phyloP scores from a whole-genome alignment of 2,113 vertebrate genomes.

The Pomatorhinus ruficollis region DNA sequence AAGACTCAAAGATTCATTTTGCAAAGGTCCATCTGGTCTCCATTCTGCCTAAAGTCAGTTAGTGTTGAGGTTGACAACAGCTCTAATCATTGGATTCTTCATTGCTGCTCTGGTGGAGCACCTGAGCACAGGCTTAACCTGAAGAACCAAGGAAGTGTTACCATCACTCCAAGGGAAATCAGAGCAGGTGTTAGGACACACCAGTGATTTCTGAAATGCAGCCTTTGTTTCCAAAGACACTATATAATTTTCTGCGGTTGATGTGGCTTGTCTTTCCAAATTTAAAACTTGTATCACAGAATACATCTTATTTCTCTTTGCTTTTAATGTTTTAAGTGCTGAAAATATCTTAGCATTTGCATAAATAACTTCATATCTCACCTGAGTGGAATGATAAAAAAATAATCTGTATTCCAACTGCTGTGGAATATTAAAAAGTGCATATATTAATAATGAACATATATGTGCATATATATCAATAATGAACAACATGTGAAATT shows the following conservation, averaged over 20 bases:
- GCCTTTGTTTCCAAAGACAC: not conserved
- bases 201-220: not conserved
- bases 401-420: not conserved
- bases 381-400: not conserved
- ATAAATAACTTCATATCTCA: not conserved
- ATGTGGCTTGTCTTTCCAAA: fast-evolving
- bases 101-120: not conserved
- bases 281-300: not conserved
- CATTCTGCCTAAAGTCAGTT: not conserved
- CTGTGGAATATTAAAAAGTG: not conserved
- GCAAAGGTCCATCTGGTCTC: not conserved
- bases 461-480: not conserved
- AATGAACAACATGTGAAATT: not conserved
- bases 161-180: not conserved
- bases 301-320: not conserved
- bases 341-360: not conserved
- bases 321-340: not conserved
- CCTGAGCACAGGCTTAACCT: not conserved
- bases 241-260: not conserved
- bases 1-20: not conserved
- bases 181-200: not conserved
- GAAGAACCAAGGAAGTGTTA: not conserved
- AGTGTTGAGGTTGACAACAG: fast-evolving
- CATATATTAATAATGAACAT: not conserved
- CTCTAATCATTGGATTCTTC: not conserved